Evolutionary conservation across 2,797 vertebrate genomes (phyloP), one percentile per base, ranked within the genome.

Genomic region (Carapus acus): DNA sequence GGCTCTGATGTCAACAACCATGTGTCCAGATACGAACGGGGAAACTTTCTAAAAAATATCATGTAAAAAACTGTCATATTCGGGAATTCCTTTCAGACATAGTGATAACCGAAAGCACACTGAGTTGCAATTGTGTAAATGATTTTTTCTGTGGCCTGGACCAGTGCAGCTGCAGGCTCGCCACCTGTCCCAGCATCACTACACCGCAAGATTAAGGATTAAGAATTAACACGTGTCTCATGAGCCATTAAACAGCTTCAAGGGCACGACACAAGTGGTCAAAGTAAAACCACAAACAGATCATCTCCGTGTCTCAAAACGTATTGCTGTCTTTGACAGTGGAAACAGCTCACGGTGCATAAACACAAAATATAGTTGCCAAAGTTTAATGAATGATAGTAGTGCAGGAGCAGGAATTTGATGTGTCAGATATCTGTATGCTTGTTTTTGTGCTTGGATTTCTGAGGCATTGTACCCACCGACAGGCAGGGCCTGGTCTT

Each of bases 181-280:
- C 81, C 80, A 83, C 82, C 80, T 83, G 80, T 76, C 55, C 46
- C 7, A 55, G 20, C 72, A 39, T 69, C 65, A 65, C 23, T 43
- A n/a, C n/a, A n/a, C n/a, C n/a, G n/a, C n/a, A 37, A 69, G 62
- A 57, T 24, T 43, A 48, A 70, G 63, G 47, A 16, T 42, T 50
- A 41, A 36, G 2, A 36, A 15, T n/a, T n/a, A n/a, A n/a, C n/a
- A n/a, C n/a, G n/a, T n/a, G 6, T 17, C 46, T 16, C 13, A 2
- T 43, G 8, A 40, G 48, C 27, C 43, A 31, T 19, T n/a, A n/a
- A 50, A 22, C 36, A 42, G 39, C n/a, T 38, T 15, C 17, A 8
- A 48, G 34, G 2, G 19, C 2, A 9, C 45, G 15, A 46, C 44
- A 44, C 6, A 0, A 8, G 18, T 39, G 8, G 21, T 13, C 44